A percentile compares a stretch with the other conserved stretches of the same genome.
These are phyloP conservation scores for Argopecten irradians DNA, from an alignment of 1,140 invertebrate species.

Conservation along the genomic window DNA sequence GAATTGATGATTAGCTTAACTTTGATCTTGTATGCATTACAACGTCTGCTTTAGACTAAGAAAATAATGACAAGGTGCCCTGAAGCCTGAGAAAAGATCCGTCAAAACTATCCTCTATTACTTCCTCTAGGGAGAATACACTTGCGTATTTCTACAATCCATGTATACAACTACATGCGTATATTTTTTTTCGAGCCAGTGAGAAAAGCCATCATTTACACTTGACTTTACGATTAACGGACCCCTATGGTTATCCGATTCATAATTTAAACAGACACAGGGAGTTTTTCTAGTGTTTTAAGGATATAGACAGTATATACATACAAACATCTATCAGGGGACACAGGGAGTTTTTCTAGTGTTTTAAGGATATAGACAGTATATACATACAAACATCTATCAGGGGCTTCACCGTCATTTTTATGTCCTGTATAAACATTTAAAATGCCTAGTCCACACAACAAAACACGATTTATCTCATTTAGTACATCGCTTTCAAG, in stretches of 20 bases:
- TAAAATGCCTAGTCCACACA: neutral
- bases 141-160: neutral
- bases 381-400: neutral
- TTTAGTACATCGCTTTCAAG: neutral
- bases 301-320: constrained; percentile 9
- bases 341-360: neutral
- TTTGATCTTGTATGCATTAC: neutral
- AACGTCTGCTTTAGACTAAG: neutral
- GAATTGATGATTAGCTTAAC: neutral
- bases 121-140: neutral
- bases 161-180: neutral
- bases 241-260: constrained; percentile 21
- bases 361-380: constrained; percentile 14
- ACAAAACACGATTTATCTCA: neutral
- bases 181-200: neutral
- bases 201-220: constrained; percentile 16
- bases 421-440: neutral
- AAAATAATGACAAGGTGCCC: neutral
- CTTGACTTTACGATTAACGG: constrained; percentile 16
- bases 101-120: constrained; percentile 3
- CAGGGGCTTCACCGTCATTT: neutral
- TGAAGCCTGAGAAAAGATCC: neutral
- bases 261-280: constrained; percentile 15
- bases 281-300: neutral
- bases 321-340: too few relatives aligned